Base-by-base conservation (phyloP, 2,888 invertebrate genomes). In the Pyrrhosoma nymphula region DNA sequence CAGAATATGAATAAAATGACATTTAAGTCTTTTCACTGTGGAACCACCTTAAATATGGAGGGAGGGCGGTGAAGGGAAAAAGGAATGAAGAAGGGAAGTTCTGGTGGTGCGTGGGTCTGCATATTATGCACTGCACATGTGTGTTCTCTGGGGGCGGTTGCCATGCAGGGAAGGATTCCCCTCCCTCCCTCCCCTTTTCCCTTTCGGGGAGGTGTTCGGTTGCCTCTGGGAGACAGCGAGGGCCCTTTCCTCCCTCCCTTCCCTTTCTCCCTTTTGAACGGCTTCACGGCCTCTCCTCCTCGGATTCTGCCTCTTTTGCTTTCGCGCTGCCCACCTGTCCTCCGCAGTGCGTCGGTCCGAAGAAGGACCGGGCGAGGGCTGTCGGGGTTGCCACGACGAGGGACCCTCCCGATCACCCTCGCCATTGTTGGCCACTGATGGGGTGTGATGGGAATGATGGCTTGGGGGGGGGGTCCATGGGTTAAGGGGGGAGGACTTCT, bases 381-480 rank as follows among this genome's bases (percentile, higher is more conserved):
- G 47, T 47, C 4, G 47, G n/a, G n/a, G n/a, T n/a, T n/a, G n/a
- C n/a, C n/a, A n/a, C n/a, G n/a, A n/a, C n/a, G n/a, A n/a, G n/a
- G n/a, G n/a, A n/a, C n/a, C n/a, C n/a, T n/a, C n/a, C n/a, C n/a
- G n/a, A n/a, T n/a, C n/a, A 4, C 18, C 69, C 26, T 26, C 69
- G n/a, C 82, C 82, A 82, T 82, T 82, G 82, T 82, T 82, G 82
- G 30, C 82, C 69, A 69, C 69, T 69, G 69, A 69, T 69, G 69
- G 82, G 60, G 60, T 60, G 47, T 60, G 60, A 60, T 14, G 60
- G 60, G 16, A 35, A 35, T 4, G 26, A 69, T 47, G 47, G 60
- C 20, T 8, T 1, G 20, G 16, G 60, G 60, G 6, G 69, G 69
- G 26, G n/a, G 69, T 26, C 12, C 47, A 47, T 8, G 47, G 8